A percentile compares a stretch with the other conserved stretches of the same genome.
These are phyloP conservation scores for Danaus melanippus DNA, from an alignment of 1,140 invertebrate species.

Conservation along the genomic window DNA sequence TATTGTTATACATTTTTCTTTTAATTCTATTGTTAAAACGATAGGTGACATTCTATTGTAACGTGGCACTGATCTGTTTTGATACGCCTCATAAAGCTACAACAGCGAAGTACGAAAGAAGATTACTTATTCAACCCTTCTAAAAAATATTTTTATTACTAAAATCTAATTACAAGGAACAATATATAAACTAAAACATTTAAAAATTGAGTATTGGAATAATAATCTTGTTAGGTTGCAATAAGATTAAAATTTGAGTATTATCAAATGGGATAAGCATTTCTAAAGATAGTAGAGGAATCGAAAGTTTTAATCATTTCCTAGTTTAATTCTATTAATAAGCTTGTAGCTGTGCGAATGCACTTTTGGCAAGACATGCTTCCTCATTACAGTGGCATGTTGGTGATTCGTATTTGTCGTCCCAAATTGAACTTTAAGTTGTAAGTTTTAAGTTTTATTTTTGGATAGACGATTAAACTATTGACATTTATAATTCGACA, in stretches of 20 bases:
- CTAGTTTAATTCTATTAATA: no score
- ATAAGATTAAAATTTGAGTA: no score
- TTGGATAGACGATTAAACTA: not conserved
- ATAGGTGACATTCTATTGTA: slow-evolving; percentile 3
- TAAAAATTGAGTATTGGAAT: no score
- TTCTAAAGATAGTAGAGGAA: no score
- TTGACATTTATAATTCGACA: slow-evolving; percentile 54
- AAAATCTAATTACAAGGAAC: no score
- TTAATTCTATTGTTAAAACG: slow-evolving; percentile 14
- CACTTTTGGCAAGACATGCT: slow-evolving; percentile 58
- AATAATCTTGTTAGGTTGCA: no score
- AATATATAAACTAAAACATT: no score
- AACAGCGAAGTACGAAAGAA: no score
- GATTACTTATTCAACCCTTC: no score
- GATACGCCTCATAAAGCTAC: slow-evolving; percentile 16
- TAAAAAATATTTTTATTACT: no score
- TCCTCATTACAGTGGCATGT: slow-evolving; percentile 43
- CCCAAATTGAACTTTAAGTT: slow-evolving; percentile 20
- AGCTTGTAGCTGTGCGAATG: slow-evolving; percentile 32
- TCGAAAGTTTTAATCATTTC: no score
- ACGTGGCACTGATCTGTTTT: slow-evolving; percentile 13
- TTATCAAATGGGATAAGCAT: no score
- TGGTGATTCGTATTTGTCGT: slow-evolving; percentile 19
- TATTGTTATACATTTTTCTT: slow-evolving; percentile 16
- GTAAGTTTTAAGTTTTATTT: slow-evolving; percentile 7